Evolutionary conservation across 2,888 invertebrate species (phyloP).

Genomic region (Cantharis flavilabris): DNA sequence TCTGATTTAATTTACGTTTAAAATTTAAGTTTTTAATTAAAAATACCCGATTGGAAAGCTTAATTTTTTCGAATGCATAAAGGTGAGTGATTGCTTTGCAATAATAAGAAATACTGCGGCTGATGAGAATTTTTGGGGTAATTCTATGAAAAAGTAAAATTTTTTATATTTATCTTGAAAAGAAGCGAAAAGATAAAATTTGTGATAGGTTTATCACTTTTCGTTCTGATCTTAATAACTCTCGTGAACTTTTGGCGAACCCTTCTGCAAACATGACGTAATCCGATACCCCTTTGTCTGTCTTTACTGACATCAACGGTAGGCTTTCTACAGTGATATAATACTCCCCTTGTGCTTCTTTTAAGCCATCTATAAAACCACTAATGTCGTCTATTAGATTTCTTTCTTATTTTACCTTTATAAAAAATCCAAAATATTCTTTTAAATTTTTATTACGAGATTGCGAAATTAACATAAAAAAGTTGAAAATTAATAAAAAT

Average conservation of each 20-base stretch:
- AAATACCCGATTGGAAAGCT: not conserved
- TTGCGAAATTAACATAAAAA: not conserved
- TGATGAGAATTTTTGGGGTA: not conserved
- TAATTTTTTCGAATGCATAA: not conserved
- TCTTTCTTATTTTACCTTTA: not conserved
- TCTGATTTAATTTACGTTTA: not conserved
- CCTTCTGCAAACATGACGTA: conserved; percentile 23
- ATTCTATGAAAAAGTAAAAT: not conserved
- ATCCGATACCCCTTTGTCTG: conserved; percentile 29
- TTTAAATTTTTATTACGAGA: not conserved
- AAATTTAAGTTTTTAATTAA: not conserved
- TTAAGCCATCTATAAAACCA: conserved; percentile 1
- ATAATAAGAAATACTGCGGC: not conserved
- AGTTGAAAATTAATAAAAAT: not conserved
- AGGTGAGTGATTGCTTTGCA: not conserved
- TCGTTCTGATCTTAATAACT: conserved; percentile 22
- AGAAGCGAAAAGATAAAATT: not conserved
- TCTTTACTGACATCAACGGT: conserved; percentile 14
- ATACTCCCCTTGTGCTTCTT: conserved; percentile 10
- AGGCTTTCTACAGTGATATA: conserved; percentile 9
- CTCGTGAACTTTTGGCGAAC: conserved; percentile 12
- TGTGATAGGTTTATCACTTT: conserved; percentile 9
- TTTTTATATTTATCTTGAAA: not conserved
- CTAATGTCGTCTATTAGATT: not conserved
- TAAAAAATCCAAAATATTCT: not conserved